Conservation (phyloP, 1,140 invertebrate genomes). For the Euborellia annulipes region DNA sequence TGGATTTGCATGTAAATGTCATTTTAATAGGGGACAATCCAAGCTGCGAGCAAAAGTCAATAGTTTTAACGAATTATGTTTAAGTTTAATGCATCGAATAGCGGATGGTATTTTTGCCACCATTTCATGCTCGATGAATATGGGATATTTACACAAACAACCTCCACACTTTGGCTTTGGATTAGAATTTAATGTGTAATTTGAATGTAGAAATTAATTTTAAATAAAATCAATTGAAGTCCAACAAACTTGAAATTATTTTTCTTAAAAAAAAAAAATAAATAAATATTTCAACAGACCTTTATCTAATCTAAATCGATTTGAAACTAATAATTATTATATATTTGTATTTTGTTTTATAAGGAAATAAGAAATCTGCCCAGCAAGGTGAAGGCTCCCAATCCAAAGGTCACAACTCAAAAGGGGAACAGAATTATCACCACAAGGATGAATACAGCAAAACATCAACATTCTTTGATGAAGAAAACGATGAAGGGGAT, state of each 20-base stretch:
- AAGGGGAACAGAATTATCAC: conserved; percentile 44
- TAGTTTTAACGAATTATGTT: too few species aligned
- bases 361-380: conserved; percentile 31
- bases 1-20: too few species aligned
- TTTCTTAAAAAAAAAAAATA: neutral
- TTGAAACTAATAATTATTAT: neutral
- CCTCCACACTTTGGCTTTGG: too few species aligned
- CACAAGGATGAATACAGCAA: conserved; percentile 49
- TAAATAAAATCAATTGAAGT: neutral
- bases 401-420: conserved; percentile 45
- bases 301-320: conserved; percentile 6
- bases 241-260: conserved; percentile 4
- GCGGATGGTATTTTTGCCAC: too few species aligned
- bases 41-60: too few species aligned
- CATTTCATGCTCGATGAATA: too few species aligned
- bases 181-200: too few species aligned
- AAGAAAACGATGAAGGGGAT: conserved; percentile 43
- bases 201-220: too few species aligned
- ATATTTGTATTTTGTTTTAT: conserved; percentile 1
- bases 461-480: conserved; percentile 46
- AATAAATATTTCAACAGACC: neutral
- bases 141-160: too few species aligned
- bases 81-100: too few species aligned
- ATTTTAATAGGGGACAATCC: too few species aligned
- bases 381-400: conserved; percentile 36